A percentile compares a stretch with the other conserved stretches of the same genome.
These are phyloP conservation scores for Trogon surrucura DNA, from an alignment of 2,113 vertebrate species.

Conservation along the genomic window DNA sequence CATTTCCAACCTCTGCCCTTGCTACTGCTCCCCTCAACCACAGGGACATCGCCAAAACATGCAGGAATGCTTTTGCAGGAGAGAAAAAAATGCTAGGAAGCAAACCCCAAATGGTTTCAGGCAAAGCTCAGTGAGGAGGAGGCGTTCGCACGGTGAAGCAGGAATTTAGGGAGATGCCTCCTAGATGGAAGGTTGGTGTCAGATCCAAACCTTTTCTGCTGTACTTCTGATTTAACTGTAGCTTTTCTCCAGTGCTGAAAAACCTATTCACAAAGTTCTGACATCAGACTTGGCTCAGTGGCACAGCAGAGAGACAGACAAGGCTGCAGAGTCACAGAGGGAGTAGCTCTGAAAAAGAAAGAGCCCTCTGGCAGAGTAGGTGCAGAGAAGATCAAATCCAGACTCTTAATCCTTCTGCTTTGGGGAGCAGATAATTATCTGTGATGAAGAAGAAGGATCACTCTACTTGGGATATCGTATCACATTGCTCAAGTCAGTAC, in stretches of 20 bases:
- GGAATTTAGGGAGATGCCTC: neutral
- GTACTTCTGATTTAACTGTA: neutral
- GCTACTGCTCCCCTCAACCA: neutral
- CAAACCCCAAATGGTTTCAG: neutral
- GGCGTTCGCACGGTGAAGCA: neutral
- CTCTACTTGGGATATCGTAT: neutral
- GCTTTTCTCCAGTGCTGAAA: neutral
- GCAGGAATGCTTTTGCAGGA: neutral
- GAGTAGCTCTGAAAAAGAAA: neutral
- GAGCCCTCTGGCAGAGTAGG: neutral
- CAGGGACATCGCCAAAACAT: neutral
- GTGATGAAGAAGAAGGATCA: neutral
- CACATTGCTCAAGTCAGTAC: neutral
- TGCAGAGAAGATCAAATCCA: neutral
- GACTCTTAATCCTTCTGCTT: neutral
- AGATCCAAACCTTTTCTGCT: neutral
- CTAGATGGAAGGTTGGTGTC: neutral
- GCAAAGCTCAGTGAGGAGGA: neutral
- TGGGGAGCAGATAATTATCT: neutral
- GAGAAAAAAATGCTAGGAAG: neutral
- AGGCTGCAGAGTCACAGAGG: neutral
- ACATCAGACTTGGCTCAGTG: neutral
- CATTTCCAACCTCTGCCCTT: accelerated
- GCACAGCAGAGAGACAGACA: neutral
- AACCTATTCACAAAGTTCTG: neutral